Percentiles rank a stretch among this genome's conserved stretches.
Evolutionary conservation across 2,113 vertebrate genomes (phyloP).

Genomic region (Melanostigma gelatinosum): DNA sequence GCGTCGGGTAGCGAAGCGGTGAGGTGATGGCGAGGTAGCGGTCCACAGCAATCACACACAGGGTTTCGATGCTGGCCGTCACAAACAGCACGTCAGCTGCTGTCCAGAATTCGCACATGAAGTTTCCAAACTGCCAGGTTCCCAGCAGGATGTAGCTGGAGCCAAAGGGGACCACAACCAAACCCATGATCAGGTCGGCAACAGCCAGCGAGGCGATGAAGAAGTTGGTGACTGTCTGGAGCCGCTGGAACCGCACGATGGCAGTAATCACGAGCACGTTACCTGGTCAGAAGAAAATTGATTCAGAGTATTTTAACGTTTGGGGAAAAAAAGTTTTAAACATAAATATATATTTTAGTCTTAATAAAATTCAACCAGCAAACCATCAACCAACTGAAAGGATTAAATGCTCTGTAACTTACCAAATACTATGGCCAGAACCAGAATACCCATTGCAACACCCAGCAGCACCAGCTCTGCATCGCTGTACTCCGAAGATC

Average conservation of each 20-base stretch:
- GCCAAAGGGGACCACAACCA: slow-evolving; percentile 93
- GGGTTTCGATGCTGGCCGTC: slow-evolving; percentile 96
- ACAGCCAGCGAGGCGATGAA: slow-evolving; percentile 97
- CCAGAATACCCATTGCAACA: slow-evolving; percentile 89
- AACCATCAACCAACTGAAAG: neutral
- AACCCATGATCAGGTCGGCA: slow-evolving; percentile 96
- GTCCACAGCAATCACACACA: slow-evolving; percentile 97
- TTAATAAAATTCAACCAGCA: neutral
- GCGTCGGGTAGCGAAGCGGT: slow-evolving; percentile 92
- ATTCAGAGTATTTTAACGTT: neutral
- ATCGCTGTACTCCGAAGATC: slow-evolving; percentile 71
- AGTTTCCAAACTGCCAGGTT: slow-evolving; percentile 91
- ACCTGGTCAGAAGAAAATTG: slow-evolving; percentile 62
- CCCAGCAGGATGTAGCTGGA: slow-evolving; percentile 90
- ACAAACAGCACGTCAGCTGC: slow-evolving; percentile 94
- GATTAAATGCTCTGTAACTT: slow-evolving; percentile 1
- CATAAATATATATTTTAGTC: neutral
- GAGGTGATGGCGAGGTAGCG: slow-evolving; percentile 96
- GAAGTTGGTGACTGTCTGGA: slow-evolving; percentile 96
- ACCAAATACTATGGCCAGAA: slow-evolving; percentile 92
- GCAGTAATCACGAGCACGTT: slow-evolving; percentile 95
- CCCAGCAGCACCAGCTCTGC: slow-evolving; percentile 87
- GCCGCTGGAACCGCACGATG: slow-evolving; percentile 91
- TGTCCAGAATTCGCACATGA: slow-evolving; percentile 96
- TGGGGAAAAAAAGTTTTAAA: too few relatives aligned